Base-by-base conservation (phyloP, 2,113 vertebrate genomes). In the Corythaixoides concolor region DNA sequence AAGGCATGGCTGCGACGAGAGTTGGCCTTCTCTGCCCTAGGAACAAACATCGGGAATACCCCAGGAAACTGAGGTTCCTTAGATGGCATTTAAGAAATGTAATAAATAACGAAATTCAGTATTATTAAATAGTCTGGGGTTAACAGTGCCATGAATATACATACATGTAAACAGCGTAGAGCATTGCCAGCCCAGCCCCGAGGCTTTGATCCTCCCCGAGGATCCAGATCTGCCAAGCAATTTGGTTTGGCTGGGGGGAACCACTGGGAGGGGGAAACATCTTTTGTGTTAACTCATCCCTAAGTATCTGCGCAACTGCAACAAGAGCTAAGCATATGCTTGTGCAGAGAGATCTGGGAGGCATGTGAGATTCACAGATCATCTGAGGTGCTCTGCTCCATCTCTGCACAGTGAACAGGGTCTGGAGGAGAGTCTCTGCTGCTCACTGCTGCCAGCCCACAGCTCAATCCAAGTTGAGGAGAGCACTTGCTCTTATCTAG, bases 121-220 rank as follows among this genome's bases (percentile, higher is more conserved):
- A 52, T 72, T 81, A 84, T 73, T 75, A 77, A 66, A 73, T 82
- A 19, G 19, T 84, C 24, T 72, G 58, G 56, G 58, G 60, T 83
- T 96, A 93, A 84, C 59, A 80, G 55, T 58, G 24, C 64, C 58
- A 45, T 53, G 56, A 96, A 72, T 63, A 88, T 20, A n/a, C 75
- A 88, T 68, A 72, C 52, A 74, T 47, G 56, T 49, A 43, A 93
- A 90, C 50, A 74, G 49, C 17, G 0, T 8, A 3, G 70, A 82
- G n/a, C 0, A 3, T 59, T 93, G 80, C 67, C 90, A 95, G 92
- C 64, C 72, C 66, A 89, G 79, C 62, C 74, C 62, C 0, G 3
- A 73, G 77, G 81, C 93, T 94, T 86, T 89, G 88, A 91, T 95
- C 88, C 28, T 95, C 84, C 90, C 69, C 8, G 19, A n/a, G 30